phyloP scores from a whole-genome alignment of 1,140 invertebrate genomes.

The Archegozetes longisetosus region DNA sequence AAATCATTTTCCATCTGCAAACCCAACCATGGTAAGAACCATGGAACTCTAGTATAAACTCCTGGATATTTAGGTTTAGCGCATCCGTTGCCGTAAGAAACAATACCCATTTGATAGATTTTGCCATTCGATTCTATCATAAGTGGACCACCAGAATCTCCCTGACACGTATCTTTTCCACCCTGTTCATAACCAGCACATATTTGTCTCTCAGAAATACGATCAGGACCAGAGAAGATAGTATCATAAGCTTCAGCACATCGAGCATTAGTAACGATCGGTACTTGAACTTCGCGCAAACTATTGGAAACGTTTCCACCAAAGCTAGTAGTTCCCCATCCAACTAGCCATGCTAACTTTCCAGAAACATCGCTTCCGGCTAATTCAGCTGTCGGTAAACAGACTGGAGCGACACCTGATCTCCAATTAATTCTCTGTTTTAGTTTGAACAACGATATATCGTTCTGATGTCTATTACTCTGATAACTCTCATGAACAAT shows the following conservation, averaged over 20 bases:
- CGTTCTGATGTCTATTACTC: conserved; percentile 16
- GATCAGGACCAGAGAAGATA: conserved; percentile 13
- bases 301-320: conserved; percentile 20
- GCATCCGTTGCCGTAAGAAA: conserved; percentile 2
- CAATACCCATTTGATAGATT: conserved; percentile 1
- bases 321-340: conserved; percentile 22
- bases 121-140: not conserved
- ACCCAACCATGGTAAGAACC: conserved; percentile 23
- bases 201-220: conserved; percentile 42
- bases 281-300: conserved; percentile 72
- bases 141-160: not conserved
- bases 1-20: not conserved
- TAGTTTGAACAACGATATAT: conserved; percentile 21
- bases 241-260: conserved; percentile 15
- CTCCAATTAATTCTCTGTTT: not conserved
- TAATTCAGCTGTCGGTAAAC: conserved; percentile 6
- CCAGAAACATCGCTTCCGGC: conserved; percentile 35
- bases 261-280: conserved; percentile 61
- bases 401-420: conserved; percentile 3
- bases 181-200: conserved; percentile 55
- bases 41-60: conserved; percentile 23
- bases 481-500: conserved; percentile 19
- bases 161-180: conserved; percentile 57
- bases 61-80: conserved; percentile 37
- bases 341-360: conserved; percentile 38